Evolutionary conservation across 2,113 vertebrate genomes (phyloP), one percentile per base, ranked within the genome.

Genomic region (Fregata magnificens): DNA sequence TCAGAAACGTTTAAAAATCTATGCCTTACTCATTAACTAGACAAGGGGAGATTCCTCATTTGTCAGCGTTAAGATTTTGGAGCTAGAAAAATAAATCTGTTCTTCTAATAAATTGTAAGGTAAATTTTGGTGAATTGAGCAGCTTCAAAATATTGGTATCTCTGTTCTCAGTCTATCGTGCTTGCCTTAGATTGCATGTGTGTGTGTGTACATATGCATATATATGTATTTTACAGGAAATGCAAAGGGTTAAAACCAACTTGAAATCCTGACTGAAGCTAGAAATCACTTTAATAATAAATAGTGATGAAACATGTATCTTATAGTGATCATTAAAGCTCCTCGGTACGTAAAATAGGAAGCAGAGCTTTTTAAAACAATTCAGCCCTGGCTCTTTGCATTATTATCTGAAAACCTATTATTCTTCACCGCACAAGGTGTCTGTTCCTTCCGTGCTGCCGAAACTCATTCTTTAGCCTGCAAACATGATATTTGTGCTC

Each of bases 201-300:
- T 26, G 3, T 86, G 10, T 12, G 5, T 71, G 3, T 82, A 90
- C 13, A 6, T 36, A 28, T 12, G 14, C 21, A 61, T n/a, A 77
- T 69, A 40, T 13, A 49, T 6, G 8, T 13, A 55, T 77, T 96
- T 89, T 66, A 87, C 18, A 88, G 63, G 38, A 62, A 92, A 72
- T 44, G 19, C 7, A 79, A 82, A 79, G 29, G 26, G 14, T 65
- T 96, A 84, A 94, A 94, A 80, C 5, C 5, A 70, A 45, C 53
- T 67, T 74, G 49, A 95, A 96, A 84, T 65, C 81, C n/a, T 94
- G 59, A 59, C 21, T 29, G 42, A 74, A 44, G 47, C 13, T 81
- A 77, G n/a, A 90, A 85, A 90, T 62, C 45, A 36, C 73, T 94
- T 93, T 83, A 59, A 42, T 85, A 81, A 78, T 56, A 92, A 97